Base-by-base conservation (phyloP, 2,797 vertebrate species). In the Aviceda cuculoides region DNA sequence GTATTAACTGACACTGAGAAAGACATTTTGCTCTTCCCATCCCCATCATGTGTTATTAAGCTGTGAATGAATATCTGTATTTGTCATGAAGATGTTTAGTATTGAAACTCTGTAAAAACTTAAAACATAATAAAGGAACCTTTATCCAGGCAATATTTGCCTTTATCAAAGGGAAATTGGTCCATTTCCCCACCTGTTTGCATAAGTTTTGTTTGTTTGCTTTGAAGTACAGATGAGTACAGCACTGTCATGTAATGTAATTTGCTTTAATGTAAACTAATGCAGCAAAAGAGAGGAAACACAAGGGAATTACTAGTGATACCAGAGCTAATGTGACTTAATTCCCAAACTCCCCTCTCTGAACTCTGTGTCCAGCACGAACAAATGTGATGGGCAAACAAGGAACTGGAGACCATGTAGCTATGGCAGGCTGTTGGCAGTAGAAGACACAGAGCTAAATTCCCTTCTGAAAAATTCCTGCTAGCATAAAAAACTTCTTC, bases 381-480 rank as follows among this genome's bases (percentile, higher is more conserved):
- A 35, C 22, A 72, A 50, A 52, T 11, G 16, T 19, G 10, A 8
- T 62, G 17, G 63, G 39, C 39, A 47, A 82, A 35, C 15, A 61
- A 74, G 46, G 37, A 79, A n/a, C 20, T 1, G 4, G 31, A 72
- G 31, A 44, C 26, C 35, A 33, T 0, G 0, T 59, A 63, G 18
- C 37, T 81, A 14, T 67, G 49, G 28, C 3, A 49, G 50, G 33
- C 50, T 85, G 35, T 42, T 68, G 16, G 35, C 37, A 37, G 21
- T 16, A 74, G 71, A 67, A 18, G 13, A 58, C 8, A 40, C 15
- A 47, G n/a, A 62, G 29, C 17, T 72, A 44, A 78, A 82, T 28
- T 56, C 12, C 28, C 24, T 33, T 61, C 67, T 77, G 59, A 75
- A 88, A 79, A 47, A 50, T 22, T 49, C 17, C 13, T 15, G 5